Percentiles rank a stretch among this genome's conserved stretches.
These are phyloP conservation scores for Drosophila ezoana DNA, from an alignment of 2,888 invertebrate species.

Conservation along the genomic window DNA sequence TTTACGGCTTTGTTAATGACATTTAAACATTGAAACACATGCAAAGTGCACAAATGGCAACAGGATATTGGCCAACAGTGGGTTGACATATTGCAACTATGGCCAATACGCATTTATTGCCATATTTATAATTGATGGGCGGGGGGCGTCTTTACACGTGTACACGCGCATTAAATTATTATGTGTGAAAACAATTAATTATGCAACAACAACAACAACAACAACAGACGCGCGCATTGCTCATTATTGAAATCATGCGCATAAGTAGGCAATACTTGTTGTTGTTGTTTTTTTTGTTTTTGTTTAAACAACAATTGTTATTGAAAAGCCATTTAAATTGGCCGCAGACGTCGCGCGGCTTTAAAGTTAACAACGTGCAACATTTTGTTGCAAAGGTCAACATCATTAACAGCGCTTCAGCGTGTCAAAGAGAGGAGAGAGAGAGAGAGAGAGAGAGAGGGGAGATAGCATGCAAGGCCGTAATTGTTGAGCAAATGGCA, in stretches of 20 bases:
- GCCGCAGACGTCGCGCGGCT: slow-evolving; percentile 59
- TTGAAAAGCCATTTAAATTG: slow-evolving; percentile 75
- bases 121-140: slow-evolving; percentile 68
- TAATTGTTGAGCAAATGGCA: slow-evolving; percentile 83
- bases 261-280: slow-evolving; percentile 68
- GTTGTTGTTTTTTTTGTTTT: slow-evolving; percentile 7
- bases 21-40: slow-evolving; percentile 79
- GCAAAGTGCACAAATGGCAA: slow-evolving; percentile 59
- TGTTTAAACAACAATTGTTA: slow-evolving; percentile 41
- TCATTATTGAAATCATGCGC: slow-evolving; percentile 73
- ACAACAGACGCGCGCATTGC: slow-evolving; percentile 47
- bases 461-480: slow-evolving; percentile 38
- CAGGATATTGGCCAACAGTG: slow-evolving; percentile 33
- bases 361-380: slow-evolving; percentile 59
- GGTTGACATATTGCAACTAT: slow-evolving; percentile 71
- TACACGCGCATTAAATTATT: slow-evolving; percentile 78
- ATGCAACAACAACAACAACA: slow-evolving; percentile 48
- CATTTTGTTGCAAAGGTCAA: slow-evolving; percentile 78
- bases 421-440: not conserved
- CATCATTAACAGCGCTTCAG: slow-evolving; percentile 69
- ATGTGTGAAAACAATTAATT: slow-evolving; percentile 85
- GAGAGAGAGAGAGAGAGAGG: slow-evolving; percentile 15
- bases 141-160: slow-evolving; percentile 61
- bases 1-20: slow-evolving; percentile 80
- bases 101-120: slow-evolving; percentile 62